These are phyloP conservation scores for Platichthys flesus DNA, from an alignment of 2,113 vertebrate genomes.

Conservation along the genomic window DNA sequence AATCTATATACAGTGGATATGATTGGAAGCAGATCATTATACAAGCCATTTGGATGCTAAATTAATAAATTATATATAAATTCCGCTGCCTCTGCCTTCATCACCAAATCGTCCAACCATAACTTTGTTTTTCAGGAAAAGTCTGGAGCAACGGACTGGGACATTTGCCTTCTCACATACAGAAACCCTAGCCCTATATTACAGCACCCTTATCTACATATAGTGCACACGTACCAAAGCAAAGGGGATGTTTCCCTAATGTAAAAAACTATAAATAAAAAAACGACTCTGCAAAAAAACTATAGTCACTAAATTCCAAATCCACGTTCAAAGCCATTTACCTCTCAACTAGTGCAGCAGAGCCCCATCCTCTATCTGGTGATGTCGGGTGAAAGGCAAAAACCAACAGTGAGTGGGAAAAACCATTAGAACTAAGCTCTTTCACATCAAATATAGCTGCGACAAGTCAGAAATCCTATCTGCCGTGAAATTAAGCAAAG, in stretches of 20 bases:
- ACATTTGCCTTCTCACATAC: too few species aligned
- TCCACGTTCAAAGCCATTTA: not conserved
- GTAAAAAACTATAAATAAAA: not conserved
- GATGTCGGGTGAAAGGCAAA: not conserved
- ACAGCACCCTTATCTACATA: not conserved
- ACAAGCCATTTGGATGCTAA: too few species aligned
- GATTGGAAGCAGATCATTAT: too few species aligned
- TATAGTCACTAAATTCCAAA: not conserved
- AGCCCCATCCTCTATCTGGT: not conserved
- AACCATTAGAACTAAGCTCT: conserved; percentile 36
- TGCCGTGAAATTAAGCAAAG: conserved; percentile 58
- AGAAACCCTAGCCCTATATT: not conserved
- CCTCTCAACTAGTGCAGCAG: not conserved
- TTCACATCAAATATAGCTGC: conserved; percentile 50
- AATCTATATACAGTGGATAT: not conserved
- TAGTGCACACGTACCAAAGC: not conserved
- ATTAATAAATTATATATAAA: too few species aligned
- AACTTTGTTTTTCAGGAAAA: too few species aligned
- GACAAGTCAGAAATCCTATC: conserved; percentile 63
- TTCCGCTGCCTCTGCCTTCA: too few species aligned
- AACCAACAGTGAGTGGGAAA: conserved; percentile 17
- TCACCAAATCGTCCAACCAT: too few species aligned
- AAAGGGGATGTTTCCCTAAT: not conserved
- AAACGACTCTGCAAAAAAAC: not conserved
- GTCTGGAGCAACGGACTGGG: too few species aligned